phyloP scores from a whole-genome alignment of 2,797 vertebrate genomes.

The Synaphobranchus kaupii region DNA sequence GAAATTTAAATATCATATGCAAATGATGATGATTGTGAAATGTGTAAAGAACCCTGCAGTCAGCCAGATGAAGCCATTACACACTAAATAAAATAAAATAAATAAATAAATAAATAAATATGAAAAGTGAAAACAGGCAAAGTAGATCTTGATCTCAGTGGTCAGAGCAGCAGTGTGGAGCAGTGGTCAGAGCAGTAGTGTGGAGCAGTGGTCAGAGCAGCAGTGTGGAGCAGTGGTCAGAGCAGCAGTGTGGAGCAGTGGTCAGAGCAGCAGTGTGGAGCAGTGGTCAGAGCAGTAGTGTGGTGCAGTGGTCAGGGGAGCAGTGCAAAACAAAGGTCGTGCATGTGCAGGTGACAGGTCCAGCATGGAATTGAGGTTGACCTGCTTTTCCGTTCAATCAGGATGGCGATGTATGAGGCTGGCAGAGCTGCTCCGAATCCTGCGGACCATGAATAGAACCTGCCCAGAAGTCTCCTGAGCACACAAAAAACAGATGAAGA shows the following conservation, averaged over 20 bases:
- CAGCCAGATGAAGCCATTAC: background rate
- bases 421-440: constrained; percentile 95
- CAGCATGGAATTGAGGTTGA: constrained; percentile 50
- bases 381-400: constrained; percentile 98
- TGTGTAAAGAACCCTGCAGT: background rate
- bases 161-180: background rate
- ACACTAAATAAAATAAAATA: background rate
- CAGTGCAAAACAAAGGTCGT: background rate
- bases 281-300: background rate
- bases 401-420: constrained; percentile 94
- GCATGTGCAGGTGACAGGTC: background rate
- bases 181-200: background rate
- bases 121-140: background rate
- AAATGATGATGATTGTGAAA: background rate
- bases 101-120: too few species aligned
- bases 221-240: background rate
- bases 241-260: background rate
- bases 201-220: background rate
- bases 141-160: background rate
- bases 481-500: background rate
- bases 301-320: background rate
- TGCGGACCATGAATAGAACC: constrained; percentile 91
- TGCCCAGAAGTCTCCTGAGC: constrained; percentile 87
- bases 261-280: background rate
- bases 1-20: background rate